Evolutionary conservation across 1,140 invertebrate genomes (phyloP), one percentile per base, ranked within the genome.

Genomic region (Leptinotarsa defecta): DNA sequence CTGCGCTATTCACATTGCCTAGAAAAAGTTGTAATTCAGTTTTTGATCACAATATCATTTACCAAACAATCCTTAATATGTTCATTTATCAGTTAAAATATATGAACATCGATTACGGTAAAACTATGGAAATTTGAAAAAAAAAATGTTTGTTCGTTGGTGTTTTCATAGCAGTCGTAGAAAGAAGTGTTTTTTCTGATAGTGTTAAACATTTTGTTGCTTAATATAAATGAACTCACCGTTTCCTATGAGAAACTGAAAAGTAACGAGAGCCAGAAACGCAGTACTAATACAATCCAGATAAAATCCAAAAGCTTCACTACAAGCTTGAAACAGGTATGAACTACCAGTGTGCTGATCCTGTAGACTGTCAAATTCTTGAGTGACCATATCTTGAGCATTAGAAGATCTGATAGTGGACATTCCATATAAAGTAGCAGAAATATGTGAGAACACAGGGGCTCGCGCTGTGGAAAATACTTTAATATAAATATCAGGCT

Each of bases 261-360:
- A 85, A 1, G 91, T 91, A 1, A 93, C 90, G 19, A 91, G 84
- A 4, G 87, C 82, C 4, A 98, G 92, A 81, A 93, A 93, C 0
- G 92, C 69, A 0, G 91, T 83, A 79, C 92, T 93, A 73, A 93
- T 89, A 0, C 92, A 79, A 76, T 93, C 92, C 48, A 98, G 81
- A 84, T 90, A 93, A 76, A 92, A 92, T 13, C 91, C 92, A 83
- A 98, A 95, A 76, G 96, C 94, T 65, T 95, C 89, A 76, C 91
- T 94, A 13, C 93, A 92, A 1, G 90, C 87, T 6, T 96, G 88
- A 81, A 94, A 94, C 48, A 95, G 87, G 80, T 91, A 95, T 89
- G 91, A 94, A 0, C 92, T 89, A 2, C 91, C 88, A 13, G 91
- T 92, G 80, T 94, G 93, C 2, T 91, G 82, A 84, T 96, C 91